phyloP scores from a whole-genome alignment of 2,888 invertebrate genomes.

The Stramonita haemastoma region DNA sequence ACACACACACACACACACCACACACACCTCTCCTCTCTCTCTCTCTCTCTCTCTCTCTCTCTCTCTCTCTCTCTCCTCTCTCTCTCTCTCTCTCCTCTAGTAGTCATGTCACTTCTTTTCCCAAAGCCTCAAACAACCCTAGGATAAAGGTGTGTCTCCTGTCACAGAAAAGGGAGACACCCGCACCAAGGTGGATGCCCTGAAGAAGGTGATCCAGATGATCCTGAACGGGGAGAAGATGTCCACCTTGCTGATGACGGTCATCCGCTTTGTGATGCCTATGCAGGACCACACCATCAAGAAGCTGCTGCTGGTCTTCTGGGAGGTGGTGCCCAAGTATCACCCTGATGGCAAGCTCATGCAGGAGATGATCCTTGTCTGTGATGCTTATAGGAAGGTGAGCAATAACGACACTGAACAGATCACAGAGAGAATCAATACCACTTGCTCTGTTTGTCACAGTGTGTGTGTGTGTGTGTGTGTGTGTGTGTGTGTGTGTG shows the following conservation, averaged over 20 bases:
- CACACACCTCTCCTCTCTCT: not conserved
- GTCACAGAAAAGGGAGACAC: slow-evolving; percentile 91
- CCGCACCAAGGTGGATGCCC: slow-evolving; percentile 93
- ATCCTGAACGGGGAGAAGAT: slow-evolving; percentile 97
- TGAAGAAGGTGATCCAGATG: slow-evolving; percentile 96
- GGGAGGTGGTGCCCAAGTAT: slow-evolving; percentile 99
- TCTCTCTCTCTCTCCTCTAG: not conserved
- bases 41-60: not conserved
- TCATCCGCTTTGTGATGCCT: slow-evolving; percentile 84
- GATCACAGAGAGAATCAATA: too few relatives aligned
- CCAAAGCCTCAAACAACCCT: not conserved
- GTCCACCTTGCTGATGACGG: slow-evolving; percentile 93
- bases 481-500: not conserved
- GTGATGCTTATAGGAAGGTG: slow-evolving; percentile 98
- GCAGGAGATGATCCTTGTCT: slow-evolving; percentile 98
- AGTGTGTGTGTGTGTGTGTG: not conserved
- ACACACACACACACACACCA: not conserved
- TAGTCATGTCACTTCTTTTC: not conserved
- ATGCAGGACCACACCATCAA: slow-evolving; percentile 93
- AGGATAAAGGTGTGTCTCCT: not conserved
- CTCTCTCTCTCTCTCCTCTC: not conserved
- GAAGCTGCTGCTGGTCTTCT: slow-evolving; percentile 96
- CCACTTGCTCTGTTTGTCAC: not conserved
- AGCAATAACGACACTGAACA: not conserved
- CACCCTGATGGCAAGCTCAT: slow-evolving; percentile 81